phyloP scores from a whole-genome alignment of 2,113 vertebrate species.

The Pavo muticus region DNA sequence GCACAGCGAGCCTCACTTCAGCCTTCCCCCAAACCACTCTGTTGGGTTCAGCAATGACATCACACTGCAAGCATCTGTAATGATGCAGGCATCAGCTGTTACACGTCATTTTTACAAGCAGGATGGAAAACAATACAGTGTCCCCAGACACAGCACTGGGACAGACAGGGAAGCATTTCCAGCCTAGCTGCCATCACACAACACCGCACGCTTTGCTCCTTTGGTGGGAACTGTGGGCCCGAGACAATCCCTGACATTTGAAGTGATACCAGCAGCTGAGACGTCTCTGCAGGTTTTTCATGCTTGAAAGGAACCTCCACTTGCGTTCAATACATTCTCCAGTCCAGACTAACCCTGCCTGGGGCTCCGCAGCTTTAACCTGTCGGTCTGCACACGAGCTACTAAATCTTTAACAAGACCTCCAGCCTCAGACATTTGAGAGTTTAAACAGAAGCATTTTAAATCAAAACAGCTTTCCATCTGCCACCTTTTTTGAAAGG shows the following conservation, averaged over 20 bases:
- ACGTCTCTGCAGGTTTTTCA: background rate
- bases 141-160: background rate
- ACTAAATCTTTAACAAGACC: background rate
- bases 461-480: slow-evolving; percentile 5
- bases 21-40: background rate
- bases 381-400: background rate
- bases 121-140: background rate
- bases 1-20: background rate
- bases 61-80: slow-evolving; percentile 56
- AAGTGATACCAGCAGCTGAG: background rate
- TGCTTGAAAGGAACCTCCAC: background rate
- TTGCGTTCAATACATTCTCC: background rate
- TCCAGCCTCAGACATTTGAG: slow-evolving; percentile 4
- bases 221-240: background rate
- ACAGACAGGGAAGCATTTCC: background rate
- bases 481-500: background rate
- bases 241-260: background rate
- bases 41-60: background rate
- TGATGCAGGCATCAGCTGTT: background rate
- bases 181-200: fast-evolving
- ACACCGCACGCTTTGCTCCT: background rate
- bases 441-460: background rate
- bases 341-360: background rate
- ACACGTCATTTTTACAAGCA: background rate
- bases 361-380: slow-evolving; percentile 25